A percentile compares a stretch with the other conserved stretches of the same genome.
Evolutionary conservation across 2,888 invertebrate species (phyloP).

Genomic region (Odontothrips loti): DNA sequence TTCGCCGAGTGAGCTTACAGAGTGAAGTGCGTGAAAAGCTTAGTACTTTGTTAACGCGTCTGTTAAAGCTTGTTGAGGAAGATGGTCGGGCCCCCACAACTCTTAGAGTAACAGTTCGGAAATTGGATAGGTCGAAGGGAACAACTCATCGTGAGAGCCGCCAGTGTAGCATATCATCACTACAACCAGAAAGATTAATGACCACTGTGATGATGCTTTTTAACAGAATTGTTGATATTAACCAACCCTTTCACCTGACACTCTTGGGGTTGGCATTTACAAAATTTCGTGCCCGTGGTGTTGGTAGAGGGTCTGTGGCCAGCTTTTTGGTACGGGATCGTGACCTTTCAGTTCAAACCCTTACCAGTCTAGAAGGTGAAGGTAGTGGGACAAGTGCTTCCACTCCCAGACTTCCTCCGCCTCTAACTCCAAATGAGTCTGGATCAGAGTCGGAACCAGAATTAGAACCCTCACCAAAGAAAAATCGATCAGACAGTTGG

Average conservation of each 20-base stretch:
- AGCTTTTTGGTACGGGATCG: constrained; percentile 69
- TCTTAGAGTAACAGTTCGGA: constrained; percentile 68
- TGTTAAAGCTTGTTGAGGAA: constrained; percentile 66
- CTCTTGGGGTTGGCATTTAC: constrained; percentile 76
- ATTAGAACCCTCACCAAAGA: constrained; percentile 70
- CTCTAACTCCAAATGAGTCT: background rate
- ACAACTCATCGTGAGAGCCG: constrained; percentile 69
- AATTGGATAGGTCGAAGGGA: constrained; percentile 63
- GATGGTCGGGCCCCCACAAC: constrained; percentile 75
- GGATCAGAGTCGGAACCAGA: constrained; percentile 58
- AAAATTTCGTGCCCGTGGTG: constrained; percentile 66
- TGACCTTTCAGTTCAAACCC: constrained; percentile 66
- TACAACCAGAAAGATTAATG: constrained; percentile 58
- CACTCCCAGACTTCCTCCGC: background rate
- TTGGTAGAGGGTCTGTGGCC: constrained; percentile 66
- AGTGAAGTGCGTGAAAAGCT: constrained; percentile 71
- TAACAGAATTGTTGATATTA: constrained; percentile 53
- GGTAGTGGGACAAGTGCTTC: background rate
- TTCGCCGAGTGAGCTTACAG: constrained; percentile 65
- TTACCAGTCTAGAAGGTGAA: constrained; percentile 42
- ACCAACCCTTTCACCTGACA: constrained; percentile 68
- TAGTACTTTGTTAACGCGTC: constrained; percentile 61
- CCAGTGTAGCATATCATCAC: constrained; percentile 67
- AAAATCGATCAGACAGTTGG: constrained; percentile 44
- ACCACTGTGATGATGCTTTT: constrained; percentile 69